Percentiles rank a stretch among this genome's conserved stretches.
phyloP scores from a whole-genome alignment of 2,888 invertebrate species.

The Anagyrus pseudococci region DNA sequence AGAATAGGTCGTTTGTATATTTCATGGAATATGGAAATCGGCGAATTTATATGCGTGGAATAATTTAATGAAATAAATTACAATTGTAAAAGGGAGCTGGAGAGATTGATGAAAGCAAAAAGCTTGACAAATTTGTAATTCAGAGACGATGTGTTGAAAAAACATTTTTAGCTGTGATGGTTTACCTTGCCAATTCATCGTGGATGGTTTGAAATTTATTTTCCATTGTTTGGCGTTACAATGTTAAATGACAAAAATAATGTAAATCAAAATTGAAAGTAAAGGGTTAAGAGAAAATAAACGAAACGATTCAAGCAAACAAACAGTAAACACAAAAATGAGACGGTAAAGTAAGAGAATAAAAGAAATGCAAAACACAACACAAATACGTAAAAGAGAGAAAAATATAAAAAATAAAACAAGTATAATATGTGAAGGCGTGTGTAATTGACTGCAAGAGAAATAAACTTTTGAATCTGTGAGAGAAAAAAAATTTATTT shows the following conservation, averaged over 20 bases:
- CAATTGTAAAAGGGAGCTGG: too few relatives aligned
- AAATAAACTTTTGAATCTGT: slow-evolving; percentile 28
- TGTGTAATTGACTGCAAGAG: slow-evolving; percentile 33
- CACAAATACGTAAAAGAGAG: slow-evolving; percentile 10
- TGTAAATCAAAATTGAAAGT: not conserved
- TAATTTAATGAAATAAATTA: too few relatives aligned
- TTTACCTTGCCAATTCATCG: slow-evolving; percentile 17
- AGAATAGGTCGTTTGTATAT: too few relatives aligned
- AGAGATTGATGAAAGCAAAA: too few relatives aligned
- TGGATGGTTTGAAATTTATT: slow-evolving; percentile 3
- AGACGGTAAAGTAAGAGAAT: slow-evolving; percentile 7
- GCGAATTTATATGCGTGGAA: too few relatives aligned
- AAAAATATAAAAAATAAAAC: slow-evolving; percentile 28
- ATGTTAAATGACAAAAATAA: slow-evolving; percentile 5
- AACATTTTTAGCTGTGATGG: not conserved
- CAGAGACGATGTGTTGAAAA: too few relatives aligned
- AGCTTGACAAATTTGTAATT: too few relatives aligned
- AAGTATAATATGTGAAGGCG: slow-evolving; percentile 26
- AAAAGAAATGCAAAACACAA: slow-evolving; percentile 8
- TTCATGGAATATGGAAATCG: too few relatives aligned
- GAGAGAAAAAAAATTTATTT: slow-evolving; percentile 40
- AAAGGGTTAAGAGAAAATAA: slow-evolving; percentile 26
- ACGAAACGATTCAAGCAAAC: too few relatives aligned
- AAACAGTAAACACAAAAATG: too few relatives aligned
- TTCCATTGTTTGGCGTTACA: not conserved